Evolutionary conservation across 2,888 invertebrate genomes (phyloP).

Genomic region (Cynaeus angustus): DNA sequence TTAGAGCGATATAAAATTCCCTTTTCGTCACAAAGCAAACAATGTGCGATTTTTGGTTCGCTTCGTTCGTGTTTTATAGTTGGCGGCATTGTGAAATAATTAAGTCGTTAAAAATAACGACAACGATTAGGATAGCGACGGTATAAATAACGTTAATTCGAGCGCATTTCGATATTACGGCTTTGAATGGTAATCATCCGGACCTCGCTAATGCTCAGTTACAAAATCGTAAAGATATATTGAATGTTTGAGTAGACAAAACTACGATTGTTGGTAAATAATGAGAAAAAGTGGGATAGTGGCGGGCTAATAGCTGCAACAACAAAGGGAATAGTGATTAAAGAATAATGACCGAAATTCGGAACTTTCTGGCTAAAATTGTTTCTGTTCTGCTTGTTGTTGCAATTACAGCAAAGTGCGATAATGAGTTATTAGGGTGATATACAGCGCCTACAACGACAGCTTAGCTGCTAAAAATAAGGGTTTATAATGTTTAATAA

Average conservation of each 20-base stretch:
- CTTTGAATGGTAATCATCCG: not conserved
- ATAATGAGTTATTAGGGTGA: too few relatives aligned
- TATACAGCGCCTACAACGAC: too few relatives aligned
- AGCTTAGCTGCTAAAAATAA: not conserved
- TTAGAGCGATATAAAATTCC: not conserved
- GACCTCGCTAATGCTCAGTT: not conserved
- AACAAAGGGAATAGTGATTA: too few relatives aligned
- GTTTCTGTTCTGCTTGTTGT: too few relatives aligned
- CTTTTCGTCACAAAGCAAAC: not conserved
- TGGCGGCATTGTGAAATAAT: constrained; percentile 2
- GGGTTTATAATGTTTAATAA: too few relatives aligned
- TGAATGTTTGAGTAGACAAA: not conserved
- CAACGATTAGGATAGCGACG: not conserved
- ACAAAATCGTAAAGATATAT: not conserved
- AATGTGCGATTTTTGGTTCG: not conserved
- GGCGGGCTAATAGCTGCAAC: too few relatives aligned
- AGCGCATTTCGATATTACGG: not conserved
- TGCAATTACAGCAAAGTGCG: too few relatives aligned
- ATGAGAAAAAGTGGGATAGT: too few relatives aligned
- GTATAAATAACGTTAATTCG: not conserved
- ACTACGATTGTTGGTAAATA: not conserved
- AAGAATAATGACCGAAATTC: too few relatives aligned
- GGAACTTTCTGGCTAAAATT: too few relatives aligned
- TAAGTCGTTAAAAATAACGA: constrained; percentile 1
- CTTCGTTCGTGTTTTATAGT: not conserved